A percentile compares a stretch with the other conserved stretches of the same genome.
Evolutionary conservation across 2,113 vertebrate species (phyloP).

Genomic region (Microcebus ravelobensis): DNA sequence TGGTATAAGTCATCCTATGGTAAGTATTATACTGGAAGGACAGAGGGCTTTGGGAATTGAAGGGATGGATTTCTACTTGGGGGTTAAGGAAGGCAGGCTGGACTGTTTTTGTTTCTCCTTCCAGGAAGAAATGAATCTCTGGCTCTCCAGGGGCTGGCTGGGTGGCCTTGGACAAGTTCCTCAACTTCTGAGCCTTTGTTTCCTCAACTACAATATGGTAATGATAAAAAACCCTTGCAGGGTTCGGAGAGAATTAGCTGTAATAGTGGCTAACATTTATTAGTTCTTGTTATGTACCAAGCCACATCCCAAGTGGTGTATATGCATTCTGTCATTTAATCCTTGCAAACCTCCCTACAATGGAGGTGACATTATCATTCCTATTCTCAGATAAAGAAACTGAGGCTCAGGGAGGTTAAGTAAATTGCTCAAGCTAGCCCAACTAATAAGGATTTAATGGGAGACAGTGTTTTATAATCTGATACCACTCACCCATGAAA

Average conservation of each 20-base stretch:
- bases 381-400: background rate
- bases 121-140: background rate
- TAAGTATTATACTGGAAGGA: background rate
- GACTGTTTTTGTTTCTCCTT: background rate
- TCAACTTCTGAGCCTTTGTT: constrained; percentile 2
- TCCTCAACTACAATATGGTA: background rate
- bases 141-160: background rate
- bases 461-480: background rate
- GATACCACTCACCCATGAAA: background rate
- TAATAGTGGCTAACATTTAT: background rate
- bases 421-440: background rate
- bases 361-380: background rate
- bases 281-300: background rate
- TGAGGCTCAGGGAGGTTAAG: background rate
- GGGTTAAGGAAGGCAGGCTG: background rate
- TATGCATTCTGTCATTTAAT: background rate
- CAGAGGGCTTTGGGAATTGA: background rate
- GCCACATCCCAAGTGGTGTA: background rate
- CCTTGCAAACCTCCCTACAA: background rate
- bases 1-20: accelerated
- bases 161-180: background rate
- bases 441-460: background rate
- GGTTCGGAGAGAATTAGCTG: background rate
- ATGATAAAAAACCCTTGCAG: background rate
- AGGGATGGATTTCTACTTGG: background rate